These are phyloP conservation scores for Anguilla pacifica DNA, from an alignment of 2,797 vertebrate species.

Conservation along the genomic window DNA sequence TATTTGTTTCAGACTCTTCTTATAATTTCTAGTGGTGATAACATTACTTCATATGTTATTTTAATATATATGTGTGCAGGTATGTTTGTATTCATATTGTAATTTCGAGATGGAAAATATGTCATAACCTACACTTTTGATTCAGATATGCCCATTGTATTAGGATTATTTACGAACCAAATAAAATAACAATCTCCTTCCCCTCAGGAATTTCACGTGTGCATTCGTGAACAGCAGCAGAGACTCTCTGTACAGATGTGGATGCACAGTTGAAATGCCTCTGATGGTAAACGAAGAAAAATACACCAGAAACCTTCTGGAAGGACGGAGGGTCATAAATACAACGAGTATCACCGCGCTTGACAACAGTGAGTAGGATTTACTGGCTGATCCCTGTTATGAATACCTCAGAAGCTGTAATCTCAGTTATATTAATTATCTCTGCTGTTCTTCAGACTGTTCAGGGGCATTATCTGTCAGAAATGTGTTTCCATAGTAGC, in stretches of 20 bases:
- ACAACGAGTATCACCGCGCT: background rate
- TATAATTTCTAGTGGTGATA: no score
- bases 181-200: background rate
- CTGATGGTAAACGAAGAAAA: background rate
- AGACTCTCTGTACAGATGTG: conserved; percentile 16
- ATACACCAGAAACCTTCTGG: background rate
- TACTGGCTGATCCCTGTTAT: background rate
- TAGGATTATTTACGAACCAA: background rate
- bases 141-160: conserved; percentile 9
- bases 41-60: no score
- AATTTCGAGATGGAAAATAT: background rate
- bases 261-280: conserved; percentile 26
- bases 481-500: background rate
- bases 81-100: background rate
- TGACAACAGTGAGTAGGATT: conserved; percentile 42
- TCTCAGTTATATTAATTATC: background rate
- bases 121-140: background rate
- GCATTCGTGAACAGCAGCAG: conserved; percentile 7
- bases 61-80: background rate
- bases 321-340: conserved; percentile 3
- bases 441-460: background rate
- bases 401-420: background rate
- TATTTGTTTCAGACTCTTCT: no score
- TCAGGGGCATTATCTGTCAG: background rate
- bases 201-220: conserved; percentile 20